Percentiles rank a stretch among this genome's conserved stretches.
Conservation (phyloP, 35 echinoderm and acorn worm species). For the Strongylocentrotus purpuratus region DNA sequence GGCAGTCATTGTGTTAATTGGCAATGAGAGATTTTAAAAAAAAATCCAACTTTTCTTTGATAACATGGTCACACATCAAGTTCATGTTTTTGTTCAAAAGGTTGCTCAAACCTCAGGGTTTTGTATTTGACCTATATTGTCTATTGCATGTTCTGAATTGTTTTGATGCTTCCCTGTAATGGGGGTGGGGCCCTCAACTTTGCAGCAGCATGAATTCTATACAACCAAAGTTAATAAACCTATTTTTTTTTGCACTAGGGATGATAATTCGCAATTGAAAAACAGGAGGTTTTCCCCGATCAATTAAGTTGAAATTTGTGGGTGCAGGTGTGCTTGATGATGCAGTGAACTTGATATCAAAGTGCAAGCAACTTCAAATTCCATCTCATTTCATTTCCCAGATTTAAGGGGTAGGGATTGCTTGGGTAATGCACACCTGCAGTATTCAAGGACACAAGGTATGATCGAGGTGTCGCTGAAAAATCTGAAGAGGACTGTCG, state of each 20-base stretch:
- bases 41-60: too few relatives aligned
- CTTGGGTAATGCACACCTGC: neutral
- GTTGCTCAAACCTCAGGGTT: too few relatives aligned
- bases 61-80: too few relatives aligned
- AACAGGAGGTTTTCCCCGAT: neutral
- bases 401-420: neutral
- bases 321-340: constrained; percentile 7
- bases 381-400: neutral
- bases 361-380: neutral
- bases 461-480: neutral
- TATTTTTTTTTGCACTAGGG: neutral
- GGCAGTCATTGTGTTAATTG: too few relatives aligned
- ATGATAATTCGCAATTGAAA: neutral
- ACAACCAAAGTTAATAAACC: too few relatives aligned
- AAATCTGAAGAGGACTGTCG: neutral
- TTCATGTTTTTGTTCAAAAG: too few relatives aligned
- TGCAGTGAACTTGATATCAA: constrained; percentile 17
- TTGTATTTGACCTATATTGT: too few relatives aligned
- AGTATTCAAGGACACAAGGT: neutral
- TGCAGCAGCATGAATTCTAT: too few relatives aligned
- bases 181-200: too few relatives aligned
- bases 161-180: too few relatives aligned
- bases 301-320: neutral
- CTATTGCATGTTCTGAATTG: too few relatives aligned
- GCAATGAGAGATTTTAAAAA: too few relatives aligned